phyloP scores from a whole-genome alignment of 2,888 invertebrate genomes.

The Pyrrhosoma nymphula region DNA sequence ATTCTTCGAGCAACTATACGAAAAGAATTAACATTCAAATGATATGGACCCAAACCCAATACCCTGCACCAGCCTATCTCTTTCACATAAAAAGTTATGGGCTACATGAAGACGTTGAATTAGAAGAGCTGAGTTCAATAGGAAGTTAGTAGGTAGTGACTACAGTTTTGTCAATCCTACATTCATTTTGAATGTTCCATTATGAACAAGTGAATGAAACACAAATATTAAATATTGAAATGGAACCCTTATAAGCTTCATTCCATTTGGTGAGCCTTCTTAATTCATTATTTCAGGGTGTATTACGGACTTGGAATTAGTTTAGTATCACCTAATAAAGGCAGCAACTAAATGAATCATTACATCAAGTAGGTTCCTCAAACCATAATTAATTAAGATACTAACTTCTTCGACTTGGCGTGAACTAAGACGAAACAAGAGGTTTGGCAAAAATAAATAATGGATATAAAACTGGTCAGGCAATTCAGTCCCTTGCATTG shows the following conservation, averaged over 20 bases:
- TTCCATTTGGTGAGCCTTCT: too few relatives aligned
- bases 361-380: not conserved
- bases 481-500: not conserved
- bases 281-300: too few relatives aligned
- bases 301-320: not conserved
- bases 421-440: not conserved
- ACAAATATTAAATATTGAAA: not conserved
- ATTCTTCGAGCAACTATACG: too few relatives aligned
- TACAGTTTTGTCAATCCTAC: not conserved
- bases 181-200: not conserved
- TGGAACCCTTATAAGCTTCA: too few relatives aligned
- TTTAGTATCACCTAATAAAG: not conserved
- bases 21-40: not conserved
- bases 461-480: not conserved
- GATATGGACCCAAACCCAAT: not conserved
- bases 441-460: not conserved
- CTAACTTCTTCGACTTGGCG: not conserved
- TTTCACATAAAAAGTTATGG: not conserved
- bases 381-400: not conserved
- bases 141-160: not conserved
- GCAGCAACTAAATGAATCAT: not conserved
- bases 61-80: not conserved
- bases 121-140: not conserved
- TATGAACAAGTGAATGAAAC: not conserved
- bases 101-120: not conserved